Base-by-base conservation (phyloP, 2,797 vertebrate species). In the Atherinosoma microstoma region DNA sequence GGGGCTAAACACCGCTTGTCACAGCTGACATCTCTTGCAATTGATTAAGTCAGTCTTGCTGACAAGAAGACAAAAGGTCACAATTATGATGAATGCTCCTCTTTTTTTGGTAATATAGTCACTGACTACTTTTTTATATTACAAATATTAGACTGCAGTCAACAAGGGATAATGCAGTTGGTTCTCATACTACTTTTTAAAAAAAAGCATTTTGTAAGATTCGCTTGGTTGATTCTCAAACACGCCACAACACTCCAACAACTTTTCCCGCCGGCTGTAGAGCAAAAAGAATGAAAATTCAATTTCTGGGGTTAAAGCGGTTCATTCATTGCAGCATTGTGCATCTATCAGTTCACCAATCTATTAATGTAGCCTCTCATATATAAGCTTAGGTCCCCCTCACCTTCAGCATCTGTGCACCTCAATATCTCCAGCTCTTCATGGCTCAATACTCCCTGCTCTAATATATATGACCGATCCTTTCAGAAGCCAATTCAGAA, bases 401-500 rank as follows among this genome's bases (percentile, higher is more conserved):
- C 82, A 90, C 82, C 80, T 89, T 82, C 84, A 78, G 76, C 79
- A 57, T 86, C 83, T 80, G 66, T 20, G 56, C 49, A 67, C 85
- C 82, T 82, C 86, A 61, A 80, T 92, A 87, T 80, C 81, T 70
- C 71, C 56, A 67, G 79, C 84, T 88, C 75, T 87, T 89, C 90
- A 83, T 74, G 79, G 86, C 86, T 92, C 82, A 85, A 85, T 87
- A 85, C 86, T 66, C 77, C 83, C 85, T 74, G 66, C 83, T 89
- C 84, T 92, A 91, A 93, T 91, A 92, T 91, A 91, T 89, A 84
- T 89, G 87, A 87, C 90, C 82, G 74, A 90, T 90, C 86, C 87
- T 88, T 89, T 90, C 91, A 89, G 79, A 84, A 91, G 89, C 84
- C 90, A 92, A 91, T 94, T 92, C 91, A 87, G 86, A 84, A 84